Evolutionary conservation across 2,113 vertebrate genomes (phyloP).

Genomic region (Corythornis vintsioides): DNA sequence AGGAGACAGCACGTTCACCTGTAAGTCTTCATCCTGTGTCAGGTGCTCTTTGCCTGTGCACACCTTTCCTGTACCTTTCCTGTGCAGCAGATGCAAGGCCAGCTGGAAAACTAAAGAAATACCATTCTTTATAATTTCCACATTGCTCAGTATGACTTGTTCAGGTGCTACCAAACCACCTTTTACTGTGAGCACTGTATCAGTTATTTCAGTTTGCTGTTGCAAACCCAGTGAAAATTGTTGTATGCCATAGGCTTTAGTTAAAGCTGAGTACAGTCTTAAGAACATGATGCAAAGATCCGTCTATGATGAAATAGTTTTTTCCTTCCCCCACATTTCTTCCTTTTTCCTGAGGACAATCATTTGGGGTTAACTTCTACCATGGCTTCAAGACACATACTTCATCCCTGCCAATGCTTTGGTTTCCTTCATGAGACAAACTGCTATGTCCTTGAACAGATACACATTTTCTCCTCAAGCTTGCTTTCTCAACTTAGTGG

Average conservation of each 20-base stretch:
- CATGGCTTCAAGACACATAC: neutral
- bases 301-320: neutral
- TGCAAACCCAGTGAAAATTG: neutral
- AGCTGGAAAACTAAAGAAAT: neutral
- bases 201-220: neutral
- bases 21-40: neutral
- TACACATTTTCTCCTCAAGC: neutral
- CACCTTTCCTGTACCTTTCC: neutral
- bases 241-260: neutral
- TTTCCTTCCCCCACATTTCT: neutral
- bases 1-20: neutral
- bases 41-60: neutral
- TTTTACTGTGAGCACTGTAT: neutral
- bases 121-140: neutral
- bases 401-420: neutral
- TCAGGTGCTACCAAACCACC: neutral
- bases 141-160: neutral
- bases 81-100: fast-evolving
- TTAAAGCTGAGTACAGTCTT: neutral
- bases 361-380: neutral
- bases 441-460: neutral
- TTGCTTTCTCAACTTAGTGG: neutral
- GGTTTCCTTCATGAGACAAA: neutral
- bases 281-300: neutral
- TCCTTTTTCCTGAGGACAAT: neutral